Base-by-base conservation (phyloP, 2,888 invertebrate species). In the Imbricaverruca yamaguchii region DNA sequence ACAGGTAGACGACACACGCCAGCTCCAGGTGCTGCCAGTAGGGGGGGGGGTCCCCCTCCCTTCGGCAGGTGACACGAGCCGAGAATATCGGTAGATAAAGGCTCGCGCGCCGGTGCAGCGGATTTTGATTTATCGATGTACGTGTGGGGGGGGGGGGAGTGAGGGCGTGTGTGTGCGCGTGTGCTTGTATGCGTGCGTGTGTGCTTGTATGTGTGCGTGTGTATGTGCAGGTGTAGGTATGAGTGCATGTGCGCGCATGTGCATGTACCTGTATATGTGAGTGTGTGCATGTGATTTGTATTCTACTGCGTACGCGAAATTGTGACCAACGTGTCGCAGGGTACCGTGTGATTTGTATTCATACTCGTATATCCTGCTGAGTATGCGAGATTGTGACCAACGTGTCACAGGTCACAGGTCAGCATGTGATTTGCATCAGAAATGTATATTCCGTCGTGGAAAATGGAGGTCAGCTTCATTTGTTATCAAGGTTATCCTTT, bases 71-170 rank as follows among this genome's bases (percentile, higher is more conserved):
- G 65, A 65, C 65, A 65, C n/a, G 23, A 12, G 10, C 65, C n/a
- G n/a, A n/a, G 65, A 65, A 65, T 65, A 23, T n/a, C 65, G 65
- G 12, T 12, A 65, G 65, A 65, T 65, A 65, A 65, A 65, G 65
- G 23, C 65, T 10, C 65, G n/a, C 12, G 65, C 12, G 65, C 65
- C 65, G 65, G n/a, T 65, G 65, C 65, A 65, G 65, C 65, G 23
- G 65, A 23, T 65, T 65, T 23, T 65, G 65, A 65, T 65, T 65
- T 65, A 65, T 65, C 39, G 39, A 65, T 65, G n/a, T 23, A 23
- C 23, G 65, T 65, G 65, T 65, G 65, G 1, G 39, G 1, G 39
- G 39, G 39, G 39, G 39, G 39, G 39, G n/a, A n/a, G 39, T 39
- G 39, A 39, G 4, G 39, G 39, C 39, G 39, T 39, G 39, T 39